These are phyloP conservation scores for Chromis chromis DNA, from an alignment of 2,797 vertebrate species.

Conservation along the genomic window DNA sequence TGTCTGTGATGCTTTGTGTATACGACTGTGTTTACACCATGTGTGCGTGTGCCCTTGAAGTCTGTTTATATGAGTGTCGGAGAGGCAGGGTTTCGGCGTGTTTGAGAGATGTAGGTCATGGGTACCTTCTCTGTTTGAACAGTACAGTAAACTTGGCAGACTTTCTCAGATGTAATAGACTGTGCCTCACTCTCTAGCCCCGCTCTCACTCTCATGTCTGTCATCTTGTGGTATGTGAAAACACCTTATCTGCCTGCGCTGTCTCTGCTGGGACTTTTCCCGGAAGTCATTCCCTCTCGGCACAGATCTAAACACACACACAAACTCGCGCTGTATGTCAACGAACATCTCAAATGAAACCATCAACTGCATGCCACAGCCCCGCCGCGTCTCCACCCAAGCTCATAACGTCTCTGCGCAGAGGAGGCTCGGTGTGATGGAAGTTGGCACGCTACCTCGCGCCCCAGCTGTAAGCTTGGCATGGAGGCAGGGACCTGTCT, in stretches of 20 bases:
- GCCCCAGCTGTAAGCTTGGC: conserved; percentile 61
- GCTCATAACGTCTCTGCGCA: neutral
- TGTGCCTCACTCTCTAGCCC: neutral
- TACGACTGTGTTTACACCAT: conserved; percentile 6
- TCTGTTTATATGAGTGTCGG: conserved; percentile 16
- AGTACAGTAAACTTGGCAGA: conserved; percentile 62
- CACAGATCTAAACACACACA: conserved; percentile 13
- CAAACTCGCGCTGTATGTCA: conserved; percentile 27
- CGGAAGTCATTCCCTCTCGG: conserved; percentile 24
- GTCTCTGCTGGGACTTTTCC: conserved; percentile 54
- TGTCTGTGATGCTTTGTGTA: neutral
- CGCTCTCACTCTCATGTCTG: conserved; percentile 42
- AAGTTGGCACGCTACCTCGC: conserved; percentile 31
- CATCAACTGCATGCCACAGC: conserved; percentile 32
- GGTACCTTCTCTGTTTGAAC: conserved; percentile 58
- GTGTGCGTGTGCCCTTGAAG: conserved; percentile 2
- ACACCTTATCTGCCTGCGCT: conserved; percentile 51
- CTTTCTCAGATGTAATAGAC: conserved; percentile 50
- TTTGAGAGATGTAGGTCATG: conserved; percentile 73
- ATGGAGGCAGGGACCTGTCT: conserved; percentile 28
- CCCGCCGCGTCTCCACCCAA: neutral
- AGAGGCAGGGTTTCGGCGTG: conserved; percentile 13
- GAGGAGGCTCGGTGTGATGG: conserved; percentile 24
- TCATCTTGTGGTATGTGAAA: conserved; percentile 60
- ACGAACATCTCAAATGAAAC: conserved; percentile 53